Evolutionary conservation across 2,888 invertebrate genomes (phyloP).

Genomic region (Copidosoma aretas): DNA sequence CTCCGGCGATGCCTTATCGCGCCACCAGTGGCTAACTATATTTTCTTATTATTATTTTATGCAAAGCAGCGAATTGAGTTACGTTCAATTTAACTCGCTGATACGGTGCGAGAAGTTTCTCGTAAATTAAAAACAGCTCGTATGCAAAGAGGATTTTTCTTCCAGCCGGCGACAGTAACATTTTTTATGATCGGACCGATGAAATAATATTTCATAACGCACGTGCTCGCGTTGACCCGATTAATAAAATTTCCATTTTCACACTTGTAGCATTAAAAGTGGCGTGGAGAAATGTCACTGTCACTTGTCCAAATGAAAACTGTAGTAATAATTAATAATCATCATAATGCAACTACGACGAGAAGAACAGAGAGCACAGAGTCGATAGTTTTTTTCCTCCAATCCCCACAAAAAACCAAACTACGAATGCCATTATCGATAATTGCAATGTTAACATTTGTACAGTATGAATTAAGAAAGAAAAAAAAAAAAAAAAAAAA

Average conservation of each 20-base stretch:
- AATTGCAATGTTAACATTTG: constrained; percentile 34
- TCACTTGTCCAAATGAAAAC: constrained; percentile 10
- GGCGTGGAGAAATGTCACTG: constrained; percentile 19
- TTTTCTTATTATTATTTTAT: too few species aligned
- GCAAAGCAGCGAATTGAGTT: too few species aligned
- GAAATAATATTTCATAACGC: neutral
- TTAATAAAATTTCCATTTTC: too few species aligned
- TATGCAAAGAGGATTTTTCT: constrained; percentile 3
- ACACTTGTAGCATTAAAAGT: too few species aligned
- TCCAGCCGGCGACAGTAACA: neutral
- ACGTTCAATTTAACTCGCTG: too few species aligned
- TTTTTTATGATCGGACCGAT: neutral
- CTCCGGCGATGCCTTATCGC: too few species aligned
- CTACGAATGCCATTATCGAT: constrained; percentile 17
- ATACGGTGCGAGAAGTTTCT: too few species aligned
- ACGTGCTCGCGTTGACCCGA: too few species aligned
- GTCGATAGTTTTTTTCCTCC: constrained; percentile 13
- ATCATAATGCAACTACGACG: constrained; percentile 14
- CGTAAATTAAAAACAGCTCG: neutral
- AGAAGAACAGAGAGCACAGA: constrained; percentile 37
- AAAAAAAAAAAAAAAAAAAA: constrained; percentile 18
- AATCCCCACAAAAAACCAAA: constrained; percentile 1
- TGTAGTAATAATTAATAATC: neutral
- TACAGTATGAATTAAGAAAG: constrained; percentile 14
- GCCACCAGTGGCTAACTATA: too few species aligned